Percentiles rank a stretch among this genome's conserved stretches.
phyloP scores from a whole-genome alignment of 2,113 vertebrate species.

The Psammodynastes pulverulentus region DNA sequence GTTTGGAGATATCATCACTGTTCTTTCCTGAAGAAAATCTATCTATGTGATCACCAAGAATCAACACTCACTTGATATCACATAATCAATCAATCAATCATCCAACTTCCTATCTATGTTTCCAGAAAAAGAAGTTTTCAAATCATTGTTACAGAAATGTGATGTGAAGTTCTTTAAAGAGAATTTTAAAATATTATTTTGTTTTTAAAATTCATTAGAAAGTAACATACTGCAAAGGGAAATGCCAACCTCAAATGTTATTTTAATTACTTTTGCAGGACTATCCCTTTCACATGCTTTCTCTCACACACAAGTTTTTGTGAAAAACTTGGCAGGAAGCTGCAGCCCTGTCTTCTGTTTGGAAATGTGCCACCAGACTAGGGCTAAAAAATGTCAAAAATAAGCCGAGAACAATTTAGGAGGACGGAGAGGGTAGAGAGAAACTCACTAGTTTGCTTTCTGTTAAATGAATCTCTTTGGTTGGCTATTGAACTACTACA shows the following conservation, averaged over 20 bases:
- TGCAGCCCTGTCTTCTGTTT: not conserved
- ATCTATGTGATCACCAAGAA: not conserved
- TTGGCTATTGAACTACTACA: not conserved
- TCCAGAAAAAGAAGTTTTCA: not conserved
- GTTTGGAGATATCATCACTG: not conserved
- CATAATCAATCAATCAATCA: not conserved
- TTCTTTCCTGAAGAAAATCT: not conserved
- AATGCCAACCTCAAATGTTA: not conserved
- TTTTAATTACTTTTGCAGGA: not conserved
- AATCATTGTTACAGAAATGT: not conserved
- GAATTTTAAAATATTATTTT: not conserved
- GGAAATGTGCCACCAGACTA: not conserved
- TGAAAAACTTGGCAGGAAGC: not conserved
- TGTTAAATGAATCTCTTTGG: not conserved
- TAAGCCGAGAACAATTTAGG: not conserved
- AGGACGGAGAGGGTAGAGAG: not conserved
- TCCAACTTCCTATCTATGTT: not conserved
- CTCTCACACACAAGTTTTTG: not conserved
- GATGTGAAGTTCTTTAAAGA: not conserved
- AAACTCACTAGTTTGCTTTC: not conserved
- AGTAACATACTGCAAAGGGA: not conserved
- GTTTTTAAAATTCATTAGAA: not conserved
- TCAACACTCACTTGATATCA: not conserved
- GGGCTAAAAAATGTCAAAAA: not conserved
- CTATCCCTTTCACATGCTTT: not conserved